These are phyloP conservation scores for Penaeus monodon DNA, from an alignment of 2,888 invertebrate species.

Conservation along the genomic window DNA sequence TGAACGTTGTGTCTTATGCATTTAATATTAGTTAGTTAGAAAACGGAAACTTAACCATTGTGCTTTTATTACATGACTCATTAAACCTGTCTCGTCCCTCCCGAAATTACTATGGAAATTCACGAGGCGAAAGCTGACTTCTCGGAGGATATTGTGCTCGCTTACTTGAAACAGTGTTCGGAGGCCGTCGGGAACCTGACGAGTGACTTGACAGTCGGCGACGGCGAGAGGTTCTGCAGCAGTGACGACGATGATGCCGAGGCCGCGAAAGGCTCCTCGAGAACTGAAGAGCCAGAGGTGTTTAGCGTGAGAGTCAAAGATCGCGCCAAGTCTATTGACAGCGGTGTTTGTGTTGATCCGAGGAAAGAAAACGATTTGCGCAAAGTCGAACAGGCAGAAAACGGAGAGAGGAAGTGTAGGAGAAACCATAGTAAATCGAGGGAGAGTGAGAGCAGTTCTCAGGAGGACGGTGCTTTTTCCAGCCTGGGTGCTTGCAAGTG, in stretches of 20 bases:
- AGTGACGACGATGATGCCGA: slow-evolving; percentile 32
- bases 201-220: background rate
- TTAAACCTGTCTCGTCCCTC: too few relatives aligned
- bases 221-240: slow-evolving; percentile 23
- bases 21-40: too few relatives aligned
- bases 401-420: slow-evolving; percentile 22
- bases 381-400: slow-evolving; percentile 18
- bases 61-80: too few relatives aligned
- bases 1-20: too few relatives aligned
- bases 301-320: slow-evolving; percentile 35
- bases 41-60: too few relatives aligned
- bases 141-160: slow-evolving; percentile 44
- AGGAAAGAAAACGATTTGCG: slow-evolving; percentile 30
- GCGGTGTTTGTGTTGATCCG: slow-evolving; percentile 57
- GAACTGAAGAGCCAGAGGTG: slow-evolving; percentile 7
- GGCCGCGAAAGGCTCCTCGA: background rate
- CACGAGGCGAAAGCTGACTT: slow-evolving; percentile 43
- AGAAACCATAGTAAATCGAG: background rate
- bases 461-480: background rate
- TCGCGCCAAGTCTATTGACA: slow-evolving; percentile 56
- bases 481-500: background rate
- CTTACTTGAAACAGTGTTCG: slow-evolving; percentile 27
- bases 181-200: slow-evolving; percentile 39
- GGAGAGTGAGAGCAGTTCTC: too few relatives aligned
- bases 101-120: slow-evolving; percentile 45